Percentiles rank a stretch among this genome's conserved stretches.
Evolutionary conservation across 2,113 vertebrate species (phyloP).

Genomic region (Corydoras maculifer): DNA sequence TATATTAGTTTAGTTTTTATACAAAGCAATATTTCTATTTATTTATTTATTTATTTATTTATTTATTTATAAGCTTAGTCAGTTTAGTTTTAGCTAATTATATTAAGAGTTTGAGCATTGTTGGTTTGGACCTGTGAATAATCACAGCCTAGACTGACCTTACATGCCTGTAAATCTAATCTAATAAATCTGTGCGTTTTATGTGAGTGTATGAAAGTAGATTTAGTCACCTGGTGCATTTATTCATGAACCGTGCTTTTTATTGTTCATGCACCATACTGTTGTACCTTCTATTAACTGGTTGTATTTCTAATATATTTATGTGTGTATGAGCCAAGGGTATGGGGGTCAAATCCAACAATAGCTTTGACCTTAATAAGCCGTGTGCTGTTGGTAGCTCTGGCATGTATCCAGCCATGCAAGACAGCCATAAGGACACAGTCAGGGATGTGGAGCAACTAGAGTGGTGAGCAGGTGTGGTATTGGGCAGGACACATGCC

Average conservation of each 20-base stretch:
- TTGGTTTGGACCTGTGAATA: no score
- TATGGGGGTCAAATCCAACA: conserved; percentile 15
- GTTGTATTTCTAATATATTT: not conserved
- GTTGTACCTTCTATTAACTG: conserved; percentile 1
- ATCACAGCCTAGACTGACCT: no score
- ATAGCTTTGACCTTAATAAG: conserved; percentile 23
- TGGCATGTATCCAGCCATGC: not conserved
- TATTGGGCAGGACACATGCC: conserved; percentile 4
- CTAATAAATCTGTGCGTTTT: not conserved
- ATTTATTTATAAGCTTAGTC: no score
- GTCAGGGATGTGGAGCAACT: conserved; percentile 17
- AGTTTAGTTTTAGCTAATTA: no score
- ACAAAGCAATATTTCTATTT: no score
- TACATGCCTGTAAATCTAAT: not conserved
- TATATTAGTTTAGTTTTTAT: no score
- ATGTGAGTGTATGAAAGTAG: not conserved
- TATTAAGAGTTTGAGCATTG: no score
- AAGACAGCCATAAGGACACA: conserved; percentile 20
- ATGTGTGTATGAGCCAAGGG: conserved; percentile 9
- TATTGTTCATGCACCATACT: not conserved
- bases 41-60: no score
- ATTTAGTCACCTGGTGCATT: not conserved
- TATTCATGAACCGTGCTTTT: conserved; percentile 6
- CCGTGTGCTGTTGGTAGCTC: conserved; percentile 7
- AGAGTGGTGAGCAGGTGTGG: conserved; percentile 10